phyloP scores from a whole-genome alignment of 2,113 vertebrate species.

The Engraulis encrasicolus region DNA sequence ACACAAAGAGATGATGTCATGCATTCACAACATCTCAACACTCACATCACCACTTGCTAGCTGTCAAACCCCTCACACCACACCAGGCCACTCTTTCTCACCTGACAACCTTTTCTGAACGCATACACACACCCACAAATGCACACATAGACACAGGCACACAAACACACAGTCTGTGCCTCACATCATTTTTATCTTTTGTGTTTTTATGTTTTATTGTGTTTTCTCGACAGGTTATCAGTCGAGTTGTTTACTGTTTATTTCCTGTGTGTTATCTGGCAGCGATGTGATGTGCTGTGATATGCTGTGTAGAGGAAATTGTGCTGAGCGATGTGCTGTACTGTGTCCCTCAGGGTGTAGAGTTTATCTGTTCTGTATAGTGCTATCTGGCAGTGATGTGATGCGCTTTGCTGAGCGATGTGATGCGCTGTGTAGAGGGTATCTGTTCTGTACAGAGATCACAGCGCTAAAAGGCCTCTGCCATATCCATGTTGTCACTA shows the following conservation, averaged over 20 bases:
- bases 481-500: no score
- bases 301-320: no score
- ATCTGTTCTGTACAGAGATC: no score
- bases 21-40: neutral
- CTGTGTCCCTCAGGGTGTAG: no score
- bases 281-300: neutral
- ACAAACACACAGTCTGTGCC: neutral
- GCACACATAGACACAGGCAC: no score
- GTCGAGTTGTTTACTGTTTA: neutral
- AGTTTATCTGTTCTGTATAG: no score
- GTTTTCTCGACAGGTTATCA: neutral
- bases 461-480: no score
- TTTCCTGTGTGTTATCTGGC: neutral
- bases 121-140: no score
- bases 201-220: neutral
- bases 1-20: slow-evolving; percentile 11
- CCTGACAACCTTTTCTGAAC: neutral
- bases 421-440: no score
- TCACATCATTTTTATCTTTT: neutral
- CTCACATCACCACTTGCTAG: neutral
- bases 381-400: no score
- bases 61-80: neutral
- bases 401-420: no score
- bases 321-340: no score
- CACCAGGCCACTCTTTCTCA: neutral